Percentiles rank a stretch among this genome's conserved stretches.
phyloP scores from a whole-genome alignment of 2,797 vertebrate species.

The Lycodopsis pacificus region DNA sequence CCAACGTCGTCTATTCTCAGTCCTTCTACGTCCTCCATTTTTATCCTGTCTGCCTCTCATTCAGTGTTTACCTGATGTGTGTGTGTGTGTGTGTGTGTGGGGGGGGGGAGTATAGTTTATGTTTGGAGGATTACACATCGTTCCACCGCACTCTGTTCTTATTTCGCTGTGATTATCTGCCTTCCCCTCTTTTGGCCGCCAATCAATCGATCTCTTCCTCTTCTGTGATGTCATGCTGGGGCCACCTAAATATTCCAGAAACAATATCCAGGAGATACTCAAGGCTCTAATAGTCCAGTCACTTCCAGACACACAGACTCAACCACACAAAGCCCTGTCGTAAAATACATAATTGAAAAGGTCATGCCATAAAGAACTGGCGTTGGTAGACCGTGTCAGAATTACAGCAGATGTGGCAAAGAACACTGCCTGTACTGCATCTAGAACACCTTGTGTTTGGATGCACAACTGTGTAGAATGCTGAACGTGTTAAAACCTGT shows the following conservation, averaged over 20 bases:
- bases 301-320: constrained; percentile 2
- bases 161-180: constrained; percentile 35
- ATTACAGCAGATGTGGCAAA: constrained; percentile 19
- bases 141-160: constrained; percentile 10
- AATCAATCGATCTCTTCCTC: constrained; percentile 29
- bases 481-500: too few species aligned
- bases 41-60: constrained; percentile 15
- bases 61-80: constrained; percentile 49
- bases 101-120: constrained; percentile 17
- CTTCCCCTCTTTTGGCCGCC: constrained; percentile 37
- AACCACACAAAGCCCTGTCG: constrained; percentile 30
- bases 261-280: constrained; percentile 25
- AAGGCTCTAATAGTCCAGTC: neutral
- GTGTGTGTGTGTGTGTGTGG: neutral
- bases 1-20: constrained; percentile 46
- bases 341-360: constrained; percentile 52
- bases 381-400: constrained; percentile 18
- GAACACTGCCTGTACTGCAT: neutral
- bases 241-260: constrained; percentile 57
- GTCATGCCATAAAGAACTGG: constrained; percentile 29
- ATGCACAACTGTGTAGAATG: neutral
- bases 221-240: constrained; percentile 42
- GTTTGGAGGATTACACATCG: constrained; percentile 22
- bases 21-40: constrained; percentile 56
- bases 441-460: neutral